Evolutionary conservation across 35 echinoderm and acorn worm species (phyloP), one percentile per base, ranked within the genome.

Genomic region (Diadema setosum): DNA sequence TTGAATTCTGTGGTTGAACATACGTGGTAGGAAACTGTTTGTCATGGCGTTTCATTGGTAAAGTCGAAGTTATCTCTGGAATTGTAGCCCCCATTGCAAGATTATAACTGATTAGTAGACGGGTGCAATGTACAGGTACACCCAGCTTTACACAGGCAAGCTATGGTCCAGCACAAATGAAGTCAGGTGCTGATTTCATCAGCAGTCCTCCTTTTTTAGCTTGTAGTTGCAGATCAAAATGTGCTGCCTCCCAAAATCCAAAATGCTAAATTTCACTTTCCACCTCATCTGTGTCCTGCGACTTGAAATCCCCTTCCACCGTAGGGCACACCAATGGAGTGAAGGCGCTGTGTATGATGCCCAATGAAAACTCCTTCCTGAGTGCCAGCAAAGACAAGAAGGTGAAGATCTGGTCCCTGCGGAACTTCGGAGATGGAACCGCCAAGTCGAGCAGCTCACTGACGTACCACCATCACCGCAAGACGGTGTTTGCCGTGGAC

Each of bases 381-480:
- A 99, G 96, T 81, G 85, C 92, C 7, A 99, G 96, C 80, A 94
- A 91, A 44, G 96, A 99, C 82, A 99, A 99, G 49, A 99, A 89
- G 6, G 96, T 99, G 14, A 94, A 95, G 69, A 46, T 99, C 1
- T 99, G 96, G 96, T 99, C 96, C 3, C 86, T 99, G 0, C 89
- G 87, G 36, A 99, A 94, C 87, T 90, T 91, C 52, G 96, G 96
- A 12, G 87, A 99, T 83, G 96, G 96, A 15, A 75, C 75, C 0
- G 32, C 85, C 39, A 95, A 89, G 49, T 87, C 87, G 4, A 17
- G 34, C 16, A 92, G 93, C 42, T 89, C 81, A 16, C 94, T 70
- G 55, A 99, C 92, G 1, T 99, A 99, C 75, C 83, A 81, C 6
- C 86, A 95, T 39, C 96, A 99, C 83, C 91, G 87, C 49, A 94